phyloP scores from a whole-genome alignment of 2,888 invertebrate genomes.

The Pyrgus malvae region DNA sequence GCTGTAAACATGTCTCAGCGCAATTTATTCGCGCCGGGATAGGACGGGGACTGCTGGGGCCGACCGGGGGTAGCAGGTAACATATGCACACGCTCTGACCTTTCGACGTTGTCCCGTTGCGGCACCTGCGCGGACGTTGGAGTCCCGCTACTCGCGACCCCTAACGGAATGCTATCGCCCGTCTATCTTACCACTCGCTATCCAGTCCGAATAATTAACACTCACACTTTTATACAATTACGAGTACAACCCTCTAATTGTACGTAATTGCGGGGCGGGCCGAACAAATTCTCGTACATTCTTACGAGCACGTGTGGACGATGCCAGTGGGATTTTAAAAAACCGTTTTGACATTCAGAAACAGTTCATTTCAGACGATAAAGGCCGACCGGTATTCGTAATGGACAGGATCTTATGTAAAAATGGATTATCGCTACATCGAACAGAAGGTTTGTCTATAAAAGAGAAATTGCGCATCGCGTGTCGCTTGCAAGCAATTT shows the following conservation, averaged over 20 bases:
- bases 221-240: conserved; percentile 23
- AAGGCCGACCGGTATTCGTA: not conserved
- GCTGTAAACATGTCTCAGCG: conserved; percentile 6
- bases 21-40: conserved; percentile 8
- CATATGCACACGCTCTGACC: conserved; percentile 50
- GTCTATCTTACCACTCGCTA: conserved; percentile 22
- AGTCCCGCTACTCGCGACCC: conserved; percentile 53
- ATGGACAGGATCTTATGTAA: not conserved
- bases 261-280: not conserved
- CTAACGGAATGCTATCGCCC: conserved; percentile 31
- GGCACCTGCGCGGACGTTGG: conserved; percentile 57
- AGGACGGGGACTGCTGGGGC: too few species aligned
- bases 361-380: not conserved
- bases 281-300: too few species aligned
- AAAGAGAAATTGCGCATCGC: conserved; percentile 2
- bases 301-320: not conserved
- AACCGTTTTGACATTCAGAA: not conserved
- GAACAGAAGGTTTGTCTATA: not conserved
- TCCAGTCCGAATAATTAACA: conserved; percentile 22
- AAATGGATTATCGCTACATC: not conserved
- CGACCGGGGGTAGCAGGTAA: conserved; percentile 29
- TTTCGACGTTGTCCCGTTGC: conserved; percentile 69
- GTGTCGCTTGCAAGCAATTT: not conserved
- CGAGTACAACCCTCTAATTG: conserved; percentile 19
- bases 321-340: not conserved